Evolutionary conservation across 92 coral and sea anemone genomes (phyloP).

Genomic region (Actinernus sp.): DNA sequence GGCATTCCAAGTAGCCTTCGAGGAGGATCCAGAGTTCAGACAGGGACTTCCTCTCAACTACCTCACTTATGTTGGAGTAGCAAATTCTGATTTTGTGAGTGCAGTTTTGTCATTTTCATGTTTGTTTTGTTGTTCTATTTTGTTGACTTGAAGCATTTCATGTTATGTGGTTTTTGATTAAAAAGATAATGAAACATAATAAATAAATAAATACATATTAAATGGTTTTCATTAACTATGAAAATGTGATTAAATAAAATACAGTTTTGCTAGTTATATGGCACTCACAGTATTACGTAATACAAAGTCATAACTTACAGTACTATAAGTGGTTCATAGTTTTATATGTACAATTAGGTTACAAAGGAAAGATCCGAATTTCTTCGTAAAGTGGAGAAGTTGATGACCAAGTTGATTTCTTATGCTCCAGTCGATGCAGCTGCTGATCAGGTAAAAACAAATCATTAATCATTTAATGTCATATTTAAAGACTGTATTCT

Average conservation of each 20-base stretch:
- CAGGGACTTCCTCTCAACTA: slow-evolving; percentile 94
- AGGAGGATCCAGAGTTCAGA: slow-evolving; percentile 94
- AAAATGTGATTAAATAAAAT: too few species aligned
- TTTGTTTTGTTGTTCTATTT: too few species aligned
- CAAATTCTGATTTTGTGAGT: slow-evolving; percentile 87
- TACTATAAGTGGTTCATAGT: not conserved
- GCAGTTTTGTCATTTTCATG: not conserved
- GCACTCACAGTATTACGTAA: too few species aligned
- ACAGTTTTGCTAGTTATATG: too few species aligned
- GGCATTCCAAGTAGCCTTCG: slow-evolving; percentile 95
- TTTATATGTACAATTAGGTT: slow-evolving; percentile 25
- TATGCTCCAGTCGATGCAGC: slow-evolving; percentile 98
- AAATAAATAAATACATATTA: not conserved
- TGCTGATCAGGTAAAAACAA: slow-evolving; percentile 95
- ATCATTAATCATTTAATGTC: too few species aligned
- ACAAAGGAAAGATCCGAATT: slow-evolving; percentile 87
- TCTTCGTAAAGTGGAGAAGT: slow-evolving; percentile 83
- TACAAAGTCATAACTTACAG: too few species aligned
- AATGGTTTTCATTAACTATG: too few species aligned
- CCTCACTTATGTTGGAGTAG: slow-evolving; percentile 85
- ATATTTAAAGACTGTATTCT: too few species aligned
- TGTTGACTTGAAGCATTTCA: not conserved
- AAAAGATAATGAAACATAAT: too few species aligned
- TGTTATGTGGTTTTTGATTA: too few species aligned
- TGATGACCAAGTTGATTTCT: slow-evolving; percentile 87